These are phyloP conservation scores for Hypocryptadius cinnamomeus DNA, from an alignment of 2,113 vertebrate genomes.

Conservation along the genomic window DNA sequence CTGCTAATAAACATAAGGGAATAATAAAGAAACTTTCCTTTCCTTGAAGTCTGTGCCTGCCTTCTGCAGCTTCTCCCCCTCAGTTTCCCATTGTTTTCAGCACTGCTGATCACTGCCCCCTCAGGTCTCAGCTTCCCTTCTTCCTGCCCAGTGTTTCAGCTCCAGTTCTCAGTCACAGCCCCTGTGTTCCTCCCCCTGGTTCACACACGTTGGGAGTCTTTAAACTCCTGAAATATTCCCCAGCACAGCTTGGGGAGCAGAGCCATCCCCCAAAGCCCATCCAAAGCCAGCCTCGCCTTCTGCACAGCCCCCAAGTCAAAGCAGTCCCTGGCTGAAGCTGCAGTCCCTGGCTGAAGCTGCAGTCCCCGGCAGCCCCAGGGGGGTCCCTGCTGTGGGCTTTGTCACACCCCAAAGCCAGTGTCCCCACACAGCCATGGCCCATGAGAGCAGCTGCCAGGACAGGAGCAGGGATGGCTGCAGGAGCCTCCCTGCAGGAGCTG, in stretches of 20 bases:
- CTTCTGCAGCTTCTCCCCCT: background rate
- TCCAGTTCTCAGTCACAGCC: background rate
- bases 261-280: rapidly evolving
- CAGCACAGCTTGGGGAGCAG: background rate
- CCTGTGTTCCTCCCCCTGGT: background rate
- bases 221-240: background rate
- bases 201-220: background rate
- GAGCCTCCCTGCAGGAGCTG: background rate
- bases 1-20: background rate
- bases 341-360: too few species aligned
- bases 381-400: background rate
- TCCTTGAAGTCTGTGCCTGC: background rate
- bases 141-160: background rate
- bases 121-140: background rate
- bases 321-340: background rate
- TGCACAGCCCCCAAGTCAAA: background rate
- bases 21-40: background rate
- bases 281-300: rapidly evolving
- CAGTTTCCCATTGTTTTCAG: rapidly evolving
- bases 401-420: background rate
- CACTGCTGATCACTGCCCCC: too few species aligned
- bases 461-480: background rate
- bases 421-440: too few species aligned
- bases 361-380: background rate
- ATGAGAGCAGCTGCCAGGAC: rapidly evolving